Percentiles rank a stretch among this genome's conserved stretches.
Conservation (phyloP, 2,888 invertebrate species). For the Stenotaenia linearis region DNA sequence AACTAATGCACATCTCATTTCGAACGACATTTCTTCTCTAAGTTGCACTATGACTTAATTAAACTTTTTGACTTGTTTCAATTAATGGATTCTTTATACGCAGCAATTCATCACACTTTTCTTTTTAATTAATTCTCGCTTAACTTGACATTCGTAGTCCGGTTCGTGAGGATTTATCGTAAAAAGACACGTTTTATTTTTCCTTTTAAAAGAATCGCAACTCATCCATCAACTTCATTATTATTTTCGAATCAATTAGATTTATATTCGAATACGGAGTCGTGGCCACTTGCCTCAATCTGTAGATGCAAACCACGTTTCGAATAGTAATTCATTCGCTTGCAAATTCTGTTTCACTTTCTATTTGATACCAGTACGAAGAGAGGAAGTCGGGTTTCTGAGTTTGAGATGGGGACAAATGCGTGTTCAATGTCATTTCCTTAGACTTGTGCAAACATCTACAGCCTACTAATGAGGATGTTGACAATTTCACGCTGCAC, state of each 20-base stretch:
- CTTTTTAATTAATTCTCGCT: conserved; percentile 14
- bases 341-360: conserved; percentile 6
- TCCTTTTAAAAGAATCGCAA: neutral
- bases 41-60: neutral
- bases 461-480: conserved; percentile 23
- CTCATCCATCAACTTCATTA: neutral
- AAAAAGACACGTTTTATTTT: neutral
- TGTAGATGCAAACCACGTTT: conserved; percentile 2
- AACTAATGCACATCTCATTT: neutral
- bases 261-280: neutral
- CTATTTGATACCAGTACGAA: neutral
- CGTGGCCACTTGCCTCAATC: neutral
- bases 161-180: neutral
- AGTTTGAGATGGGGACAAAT: conserved; percentile 16
- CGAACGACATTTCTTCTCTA: neutral
- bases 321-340: neutral
- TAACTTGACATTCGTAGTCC: neutral
- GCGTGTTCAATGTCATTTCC: conserved; percentile 24
- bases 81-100: neutral
- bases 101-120: neutral
- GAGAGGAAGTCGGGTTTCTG: conserved; percentile 15
- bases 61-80: neutral
- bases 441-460: conserved; percentile 22
- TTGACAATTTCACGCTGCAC: conserved; percentile 5
- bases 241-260: neutral